A percentile compares a stretch with the other conserved stretches of the same genome.
phyloP scores from a whole-genome alignment of 2,113 vertebrate genomes.

The Pyrgilauda ruficollis region DNA sequence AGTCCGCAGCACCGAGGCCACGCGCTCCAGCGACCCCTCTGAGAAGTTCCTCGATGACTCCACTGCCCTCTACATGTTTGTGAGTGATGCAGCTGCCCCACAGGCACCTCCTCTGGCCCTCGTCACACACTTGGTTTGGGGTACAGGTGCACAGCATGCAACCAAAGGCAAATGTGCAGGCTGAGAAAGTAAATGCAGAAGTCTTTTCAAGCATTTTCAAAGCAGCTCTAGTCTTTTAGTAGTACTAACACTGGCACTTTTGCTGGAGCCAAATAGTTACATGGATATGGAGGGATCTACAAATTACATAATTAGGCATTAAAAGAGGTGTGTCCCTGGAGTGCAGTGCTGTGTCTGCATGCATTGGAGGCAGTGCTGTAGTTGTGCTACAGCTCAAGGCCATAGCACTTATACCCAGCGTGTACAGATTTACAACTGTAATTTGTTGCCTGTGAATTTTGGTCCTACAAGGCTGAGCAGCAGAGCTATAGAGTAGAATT shows the following conservation, averaged over 20 bases:
- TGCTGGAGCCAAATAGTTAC: background rate
- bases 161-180: background rate
- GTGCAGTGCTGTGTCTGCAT: background rate
- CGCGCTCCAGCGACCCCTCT: slow-evolving; percentile 75
- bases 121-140: rapidly evolving
- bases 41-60: slow-evolving; percentile 92
- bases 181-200: background rate
- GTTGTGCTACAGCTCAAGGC: background rate
- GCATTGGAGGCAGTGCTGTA: background rate
- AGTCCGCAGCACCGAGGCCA: slow-evolving; percentile 78
- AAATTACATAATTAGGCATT: background rate
- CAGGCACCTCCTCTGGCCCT: background rate
- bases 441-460: background rate
- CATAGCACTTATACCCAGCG: rapidly evolving
- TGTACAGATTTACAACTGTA: background rate
- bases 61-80: slow-evolving; percentile 88
- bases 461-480: background rate
- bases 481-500: background rate
- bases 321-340: background rate
- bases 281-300: background rate
- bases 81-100: slow-evolving; percentile 63
- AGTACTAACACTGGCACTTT: background rate
- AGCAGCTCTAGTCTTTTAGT: background rate
- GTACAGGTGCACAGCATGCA: background rate
- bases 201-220: no score